Evolutionary conservation across 2,113 vertebrate genomes (phyloP).

Genomic region (Puma concolor): DNA sequence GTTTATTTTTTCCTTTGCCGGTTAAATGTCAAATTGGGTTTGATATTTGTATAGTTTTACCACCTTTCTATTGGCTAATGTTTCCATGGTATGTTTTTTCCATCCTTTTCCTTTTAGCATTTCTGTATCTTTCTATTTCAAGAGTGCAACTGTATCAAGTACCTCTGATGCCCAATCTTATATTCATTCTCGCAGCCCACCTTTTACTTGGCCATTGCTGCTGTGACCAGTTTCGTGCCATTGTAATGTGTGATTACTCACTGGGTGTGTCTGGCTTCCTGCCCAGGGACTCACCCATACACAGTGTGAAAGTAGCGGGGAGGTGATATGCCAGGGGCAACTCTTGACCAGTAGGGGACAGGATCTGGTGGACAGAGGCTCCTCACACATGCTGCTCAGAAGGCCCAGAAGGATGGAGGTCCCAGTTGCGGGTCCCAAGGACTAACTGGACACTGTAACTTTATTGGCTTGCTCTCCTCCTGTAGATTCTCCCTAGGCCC

Average conservation of each 20-base stretch:
- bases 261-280: not conserved
- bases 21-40: not conserved
- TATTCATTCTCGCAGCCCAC: not conserved
- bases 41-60: not conserved
- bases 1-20: not conserved
- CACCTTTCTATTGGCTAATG: not conserved
- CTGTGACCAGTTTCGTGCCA: not conserved
- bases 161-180: not conserved
- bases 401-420: not conserved
- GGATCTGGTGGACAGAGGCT: not conserved
- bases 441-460: not conserved
- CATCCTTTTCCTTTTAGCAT: not conserved
- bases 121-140: not conserved
- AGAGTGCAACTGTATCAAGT: not conserved
- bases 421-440: not conserved
- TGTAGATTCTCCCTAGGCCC: not conserved
- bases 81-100: not conserved
- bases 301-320: not conserved
- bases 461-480: not conserved
- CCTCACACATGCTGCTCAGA: not conserved
- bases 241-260: not conserved
- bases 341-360: not conserved
- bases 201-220: not conserved
- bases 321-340: not conserved
- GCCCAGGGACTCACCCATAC: not conserved